Conservation (phyloP, 2,797 vertebrate species). For the Parotocinclus haroldoi region DNA sequence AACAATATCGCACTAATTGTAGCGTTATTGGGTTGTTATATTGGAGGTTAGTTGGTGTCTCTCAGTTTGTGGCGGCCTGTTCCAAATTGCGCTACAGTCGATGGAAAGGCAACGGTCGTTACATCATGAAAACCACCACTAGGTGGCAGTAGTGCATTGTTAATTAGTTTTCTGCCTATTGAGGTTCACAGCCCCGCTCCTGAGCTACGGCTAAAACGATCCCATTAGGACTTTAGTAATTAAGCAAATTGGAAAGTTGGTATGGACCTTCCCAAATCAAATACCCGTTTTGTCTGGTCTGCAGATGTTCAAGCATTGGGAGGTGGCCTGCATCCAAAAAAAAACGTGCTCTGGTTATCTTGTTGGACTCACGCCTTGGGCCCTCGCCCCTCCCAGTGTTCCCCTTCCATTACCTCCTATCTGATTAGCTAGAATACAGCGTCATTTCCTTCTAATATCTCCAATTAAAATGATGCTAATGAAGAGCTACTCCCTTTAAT, state of each 20-base stretch:
- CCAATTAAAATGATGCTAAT: conserved; percentile 27
- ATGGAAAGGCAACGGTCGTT: neutral
- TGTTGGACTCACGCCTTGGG: neutral
- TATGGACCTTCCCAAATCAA: neutral
- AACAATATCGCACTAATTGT: too few species aligned
- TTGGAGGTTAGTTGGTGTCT: too few species aligned
- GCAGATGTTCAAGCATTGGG: neutral
- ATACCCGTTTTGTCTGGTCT: neutral
- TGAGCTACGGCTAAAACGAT: too few species aligned
- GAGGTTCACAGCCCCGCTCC: neutral
- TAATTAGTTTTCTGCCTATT: neutral
- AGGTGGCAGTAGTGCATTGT: conserved; percentile 33
- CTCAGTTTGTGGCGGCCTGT: too few species aligned
- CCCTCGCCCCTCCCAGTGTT: conserved; percentile 5
- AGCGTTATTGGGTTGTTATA: too few species aligned
- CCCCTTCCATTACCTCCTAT: conserved; percentile 22
- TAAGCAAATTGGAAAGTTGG: neutral
- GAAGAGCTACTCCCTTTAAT: conserved; percentile 31
- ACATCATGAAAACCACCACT: conserved; percentile 3
- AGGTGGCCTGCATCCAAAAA: neutral
- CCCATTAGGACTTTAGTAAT: neutral
- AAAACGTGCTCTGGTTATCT: neutral
- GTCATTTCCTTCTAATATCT: conserved; percentile 8
- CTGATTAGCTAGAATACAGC: conserved; percentile 18
- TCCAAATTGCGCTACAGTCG: too few species aligned